phyloP scores from a whole-genome alignment of 2,113 vertebrate species.

The Psilopogon haemacephalus region DNA sequence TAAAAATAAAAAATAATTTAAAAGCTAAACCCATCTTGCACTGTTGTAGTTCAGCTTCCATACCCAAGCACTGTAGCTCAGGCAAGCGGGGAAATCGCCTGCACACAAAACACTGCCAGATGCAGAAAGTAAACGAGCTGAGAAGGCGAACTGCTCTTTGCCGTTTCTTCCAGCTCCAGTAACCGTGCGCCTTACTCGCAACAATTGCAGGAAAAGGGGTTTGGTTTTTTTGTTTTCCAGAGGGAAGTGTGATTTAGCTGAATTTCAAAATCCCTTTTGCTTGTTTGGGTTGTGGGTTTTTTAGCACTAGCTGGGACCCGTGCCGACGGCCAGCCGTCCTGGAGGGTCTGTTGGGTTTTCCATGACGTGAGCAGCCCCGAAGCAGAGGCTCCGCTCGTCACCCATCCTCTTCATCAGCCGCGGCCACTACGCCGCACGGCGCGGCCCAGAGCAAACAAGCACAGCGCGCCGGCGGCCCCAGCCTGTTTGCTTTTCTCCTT shows the following conservation, averaged over 20 bases:
- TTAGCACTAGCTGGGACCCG: not conserved
- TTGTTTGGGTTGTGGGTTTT: not conserved
- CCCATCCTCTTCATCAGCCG: not conserved
- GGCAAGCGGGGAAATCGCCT: not conserved
- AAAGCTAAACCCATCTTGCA: not conserved
- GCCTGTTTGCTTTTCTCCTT: not conserved
- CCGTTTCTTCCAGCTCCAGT: conserved; percentile 41
- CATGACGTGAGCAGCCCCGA: not conserved
- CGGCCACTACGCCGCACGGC: not conserved
- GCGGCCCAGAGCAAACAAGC: not conserved
- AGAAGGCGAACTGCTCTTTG: conserved; percentile 44
- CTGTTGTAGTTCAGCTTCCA: conserved; percentile 26
- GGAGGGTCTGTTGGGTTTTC: not conserved
- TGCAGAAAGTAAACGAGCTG: conserved; percentile 54
- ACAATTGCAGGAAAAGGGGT: conserved; percentile 29
- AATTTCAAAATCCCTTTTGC: not conserved
- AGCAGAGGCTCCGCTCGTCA: not conserved
- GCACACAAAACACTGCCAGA: conserved; percentile 25
- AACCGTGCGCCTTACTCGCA: not conserved
- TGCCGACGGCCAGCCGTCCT: not conserved
- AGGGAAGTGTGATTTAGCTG: not conserved
- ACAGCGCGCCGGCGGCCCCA: accelerated
- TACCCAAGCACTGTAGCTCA: not conserved
- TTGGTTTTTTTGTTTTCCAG: conserved; percentile 40
- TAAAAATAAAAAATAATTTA: not conserved